Evolutionary conservation across 2,888 invertebrate genomes (phyloP).

Genomic region (Cheilosia urbana): DNA sequence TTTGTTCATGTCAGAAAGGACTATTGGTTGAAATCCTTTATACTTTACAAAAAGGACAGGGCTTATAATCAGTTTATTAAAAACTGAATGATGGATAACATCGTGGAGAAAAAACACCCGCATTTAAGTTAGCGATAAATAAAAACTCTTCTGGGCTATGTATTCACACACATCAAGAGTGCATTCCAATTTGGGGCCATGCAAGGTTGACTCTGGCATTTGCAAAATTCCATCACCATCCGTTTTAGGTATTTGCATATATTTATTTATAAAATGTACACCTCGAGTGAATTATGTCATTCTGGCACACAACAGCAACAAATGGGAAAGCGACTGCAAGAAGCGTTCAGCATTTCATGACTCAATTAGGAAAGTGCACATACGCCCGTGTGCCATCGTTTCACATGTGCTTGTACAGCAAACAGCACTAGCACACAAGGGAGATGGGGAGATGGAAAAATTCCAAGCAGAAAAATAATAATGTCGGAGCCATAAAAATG

Average conservation of each 20-base stretch:
- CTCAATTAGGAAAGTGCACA: conserved; percentile 66
- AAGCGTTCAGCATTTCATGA: conserved; percentile 42
- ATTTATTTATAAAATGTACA: conserved; percentile 33
- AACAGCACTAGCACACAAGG: conserved; percentile 15
- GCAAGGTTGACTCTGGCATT: neutral
- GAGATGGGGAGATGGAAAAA: neutral
- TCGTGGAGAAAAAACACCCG: neutral
- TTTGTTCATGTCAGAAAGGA: too few relatives aligned
- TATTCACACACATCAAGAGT: neutral
- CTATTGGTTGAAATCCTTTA: neutral
- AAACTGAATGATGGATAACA: conserved; percentile 19
- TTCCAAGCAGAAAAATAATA: conserved; percentile 5
- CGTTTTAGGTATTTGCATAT: conserved; percentile 1
- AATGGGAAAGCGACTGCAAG: conserved; percentile 45
- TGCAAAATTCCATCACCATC: neutral
- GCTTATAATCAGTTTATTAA: conserved; percentile 35
- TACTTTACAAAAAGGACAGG: neutral
- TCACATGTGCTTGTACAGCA: neutral
- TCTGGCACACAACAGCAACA: conserved; percentile 23
- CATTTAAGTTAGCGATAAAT: neutral
- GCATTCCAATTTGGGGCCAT: neutral
- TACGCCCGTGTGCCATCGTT: conserved; percentile 52
- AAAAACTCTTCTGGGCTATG: neutral
- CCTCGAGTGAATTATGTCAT: conserved; percentile 56
- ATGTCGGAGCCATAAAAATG: conserved; percentile 4